These are phyloP conservation scores for Antennarius maculatus DNA, from an alignment of 2,797 vertebrate species.

Conservation along the genomic window DNA sequence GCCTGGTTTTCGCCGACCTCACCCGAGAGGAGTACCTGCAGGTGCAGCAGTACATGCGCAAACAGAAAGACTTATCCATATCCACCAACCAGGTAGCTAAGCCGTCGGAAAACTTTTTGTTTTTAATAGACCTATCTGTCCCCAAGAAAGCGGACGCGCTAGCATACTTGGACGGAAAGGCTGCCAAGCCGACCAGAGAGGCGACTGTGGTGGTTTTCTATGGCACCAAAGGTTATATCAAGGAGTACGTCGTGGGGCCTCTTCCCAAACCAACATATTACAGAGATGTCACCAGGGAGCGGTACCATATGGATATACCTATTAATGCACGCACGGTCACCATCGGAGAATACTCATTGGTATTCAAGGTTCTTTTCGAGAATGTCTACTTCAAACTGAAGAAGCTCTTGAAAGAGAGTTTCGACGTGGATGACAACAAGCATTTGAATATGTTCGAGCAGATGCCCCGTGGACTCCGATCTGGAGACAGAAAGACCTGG, in stretches of 20 bases:
- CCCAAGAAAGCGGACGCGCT: conserved; percentile 83
- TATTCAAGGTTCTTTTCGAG: conserved; percentile 70
- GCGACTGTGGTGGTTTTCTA: conserved; percentile 86
- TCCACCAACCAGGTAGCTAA: conserved; percentile 74
- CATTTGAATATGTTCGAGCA: conserved; percentile 64
- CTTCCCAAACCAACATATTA: conserved; percentile 70
- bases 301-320: conserved; percentile 74
- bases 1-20: conserved; percentile 85
- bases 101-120: conserved; percentile 84
- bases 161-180: conserved; percentile 76
- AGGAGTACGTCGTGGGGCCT: conserved; percentile 87
- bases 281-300: conserved; percentile 81
- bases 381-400: conserved; percentile 70
- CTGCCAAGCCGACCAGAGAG: conserved; percentile 74
- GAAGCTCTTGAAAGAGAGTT: conserved; percentile 79
- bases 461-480: conserved; percentile 84
- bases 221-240: conserved; percentile 75
- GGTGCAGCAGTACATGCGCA: conserved; percentile 83
- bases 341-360: conserved; percentile 73
- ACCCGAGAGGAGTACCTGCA: conserved; percentile 78
- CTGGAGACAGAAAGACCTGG: conserved; percentile 87
- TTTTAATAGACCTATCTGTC: conserved; percentile 84
- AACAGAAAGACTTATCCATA: conserved; percentile 71
- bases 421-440: conserved; percentile 60
- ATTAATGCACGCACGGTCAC: conserved; percentile 81